Percentiles rank a stretch among this genome's conserved stretches.
Evolutionary conservation across 2,113 vertebrate species (phyloP).

Genomic region (Danionella cerebrum): DNA sequence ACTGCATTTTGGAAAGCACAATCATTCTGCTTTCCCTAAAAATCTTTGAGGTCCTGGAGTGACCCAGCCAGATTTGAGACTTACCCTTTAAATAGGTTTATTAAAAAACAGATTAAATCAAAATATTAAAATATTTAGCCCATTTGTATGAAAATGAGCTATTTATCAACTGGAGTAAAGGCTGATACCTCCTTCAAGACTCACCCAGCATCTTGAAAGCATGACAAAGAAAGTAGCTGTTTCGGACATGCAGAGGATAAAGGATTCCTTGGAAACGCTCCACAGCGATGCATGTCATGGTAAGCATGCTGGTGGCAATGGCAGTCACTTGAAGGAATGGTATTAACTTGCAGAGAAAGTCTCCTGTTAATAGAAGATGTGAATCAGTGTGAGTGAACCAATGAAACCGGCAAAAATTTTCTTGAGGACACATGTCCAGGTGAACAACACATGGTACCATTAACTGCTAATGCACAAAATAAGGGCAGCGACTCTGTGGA

Average conservation of each 20-base stretch:
- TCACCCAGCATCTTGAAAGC: constrained; percentile 41
- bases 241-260: constrained; percentile 40
- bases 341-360: constrained; percentile 45
- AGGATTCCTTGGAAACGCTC: constrained; percentile 46
- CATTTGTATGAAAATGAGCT: too few relatives aligned
- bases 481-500: neutral
- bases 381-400: neutral
- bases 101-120: too few relatives aligned
- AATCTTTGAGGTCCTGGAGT: too few relatives aligned
- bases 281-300: constrained; percentile 45
- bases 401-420: neutral
- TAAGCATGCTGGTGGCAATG: constrained; percentile 42
- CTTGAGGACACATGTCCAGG: neutral
- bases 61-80: too few relatives aligned
- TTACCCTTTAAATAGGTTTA: too few relatives aligned
- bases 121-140: too few relatives aligned
- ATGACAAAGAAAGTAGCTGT: constrained; percentile 25
- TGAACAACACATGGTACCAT: neutral
- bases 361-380: constrained; percentile 25
- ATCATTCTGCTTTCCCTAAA: too few relatives aligned
- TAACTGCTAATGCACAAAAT: neutral
- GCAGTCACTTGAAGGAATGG: constrained; percentile 46
- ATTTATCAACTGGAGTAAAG: neutral
- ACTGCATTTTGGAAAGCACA: too few relatives aligned
- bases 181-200: neutral